Evolutionary conservation across 1,140 invertebrate genomes (phyloP).

Genomic region (Stratiolaelaps scimitus): DNA sequence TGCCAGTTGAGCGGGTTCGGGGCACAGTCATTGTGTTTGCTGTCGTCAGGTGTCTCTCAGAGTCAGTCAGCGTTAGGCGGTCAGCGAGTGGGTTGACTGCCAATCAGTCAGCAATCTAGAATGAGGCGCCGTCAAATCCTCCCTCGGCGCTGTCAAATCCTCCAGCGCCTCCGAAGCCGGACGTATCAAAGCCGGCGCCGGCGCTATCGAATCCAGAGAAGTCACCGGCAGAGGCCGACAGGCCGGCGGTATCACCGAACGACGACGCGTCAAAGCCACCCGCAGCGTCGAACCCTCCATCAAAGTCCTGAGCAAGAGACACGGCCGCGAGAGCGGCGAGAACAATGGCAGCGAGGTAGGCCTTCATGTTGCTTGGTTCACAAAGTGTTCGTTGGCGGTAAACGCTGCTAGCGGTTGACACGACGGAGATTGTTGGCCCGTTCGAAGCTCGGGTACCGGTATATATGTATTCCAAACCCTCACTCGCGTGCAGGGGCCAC

Average conservation of each 20-base stretch:
- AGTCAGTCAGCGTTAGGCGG: too few species aligned
- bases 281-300: background rate
- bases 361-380: background rate
- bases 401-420: too few species aligned
- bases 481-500: too few species aligned
- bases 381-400: background rate
- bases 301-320: constrained; percentile 13
- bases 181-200: constrained; percentile 8
- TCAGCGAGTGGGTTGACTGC: too few species aligned
- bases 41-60: too few species aligned
- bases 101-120: background rate
- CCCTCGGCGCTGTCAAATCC: constrained; percentile 22
- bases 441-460: too few species aligned
- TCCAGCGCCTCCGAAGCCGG: constrained; percentile 6
- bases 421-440: too few species aligned
- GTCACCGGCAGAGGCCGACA: constrained; percentile 5
- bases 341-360: constrained; percentile 2
- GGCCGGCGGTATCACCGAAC: constrained; percentile 5
- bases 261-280: constrained; percentile 18
- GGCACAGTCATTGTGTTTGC: too few species aligned
- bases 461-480: too few species aligned
- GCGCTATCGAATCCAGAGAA: constrained; percentile 10
- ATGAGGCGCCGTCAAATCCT: constrained; percentile 10
- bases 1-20: too few species aligned
- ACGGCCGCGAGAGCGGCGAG: constrained; percentile 1